Conservation (phyloP, 2,888 invertebrate genomes). For the Romanomermis culicivorax region DNA sequence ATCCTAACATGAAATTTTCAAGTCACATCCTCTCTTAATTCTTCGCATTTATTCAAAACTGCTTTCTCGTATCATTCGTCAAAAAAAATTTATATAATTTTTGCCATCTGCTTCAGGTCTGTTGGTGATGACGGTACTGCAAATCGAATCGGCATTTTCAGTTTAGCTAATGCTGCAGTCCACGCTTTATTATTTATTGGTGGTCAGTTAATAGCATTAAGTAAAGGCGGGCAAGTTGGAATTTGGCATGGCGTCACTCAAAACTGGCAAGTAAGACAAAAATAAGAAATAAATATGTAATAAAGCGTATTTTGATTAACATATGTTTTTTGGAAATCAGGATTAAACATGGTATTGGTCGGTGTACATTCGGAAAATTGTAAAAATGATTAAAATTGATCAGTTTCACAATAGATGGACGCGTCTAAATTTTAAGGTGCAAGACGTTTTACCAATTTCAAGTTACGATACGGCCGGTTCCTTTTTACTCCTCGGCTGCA, state of each 20-base stretch:
- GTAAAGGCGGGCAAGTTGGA: constrained; percentile 73
- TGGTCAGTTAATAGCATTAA: constrained; percentile 83
- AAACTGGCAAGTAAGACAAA: constrained; percentile 82
- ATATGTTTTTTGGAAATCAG: no score
- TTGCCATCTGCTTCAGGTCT: no score
- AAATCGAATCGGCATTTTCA: constrained; percentile 15
- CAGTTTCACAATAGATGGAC: not conserved
- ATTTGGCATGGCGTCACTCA: constrained; percentile 99
- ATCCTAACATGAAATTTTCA: no score
- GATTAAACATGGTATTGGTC: no score
- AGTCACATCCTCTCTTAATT: no score
- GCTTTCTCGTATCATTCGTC: no score
- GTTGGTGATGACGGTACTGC: not conserved
- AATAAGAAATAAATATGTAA: constrained; percentile 9
- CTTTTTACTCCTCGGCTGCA: constrained; percentile 75
- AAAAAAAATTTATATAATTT: no score
- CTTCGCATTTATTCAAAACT: no score
- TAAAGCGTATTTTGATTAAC: no score
- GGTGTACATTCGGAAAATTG: no score
- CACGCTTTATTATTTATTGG: constrained; percentile 93
- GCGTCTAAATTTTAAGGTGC: constrained; percentile 42
- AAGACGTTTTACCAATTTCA: constrained; percentile 68
- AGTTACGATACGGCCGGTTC: constrained; percentile 83
- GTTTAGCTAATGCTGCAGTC: constrained; percentile 46
- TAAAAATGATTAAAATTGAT: no score